Evolutionary conservation across 1,140 invertebrate species (phyloP), one percentile per base, ranked within the genome.

Genomic region (Caenorhabditis latens): DNA sequence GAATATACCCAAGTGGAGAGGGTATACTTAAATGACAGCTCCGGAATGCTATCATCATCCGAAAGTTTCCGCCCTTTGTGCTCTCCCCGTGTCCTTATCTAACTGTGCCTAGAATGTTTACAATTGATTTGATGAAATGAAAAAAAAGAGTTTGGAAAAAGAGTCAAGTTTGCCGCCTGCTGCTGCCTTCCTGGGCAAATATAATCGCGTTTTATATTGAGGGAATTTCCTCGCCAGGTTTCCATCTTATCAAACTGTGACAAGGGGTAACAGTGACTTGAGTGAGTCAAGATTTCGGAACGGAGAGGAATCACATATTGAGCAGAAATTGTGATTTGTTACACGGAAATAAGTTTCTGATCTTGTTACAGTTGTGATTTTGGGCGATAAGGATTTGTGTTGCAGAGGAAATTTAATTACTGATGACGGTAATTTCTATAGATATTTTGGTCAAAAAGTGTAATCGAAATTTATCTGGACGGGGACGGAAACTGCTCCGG

Each of bases 1-100:
- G 0, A 71, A 14, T 71, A 32, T 71, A 19, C 43, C 65, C 43
- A 71, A 71, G 5, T 9, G 16, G 5, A 71, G 8, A 48, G 4
- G 32, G 7, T 46, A 67, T 13, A 67, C 24, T 42, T 40, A 46
- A 71, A 71, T 71, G 65, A 71, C 42, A 71, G 42, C 65, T 71
- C 65, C 65, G 65, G 65, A 71, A 71, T 71, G 65, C 46, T 71
- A 71, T 48, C 43, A 48, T 46, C 65, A 46, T 71, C 42, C 43
- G 43, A 19, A 11, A 8, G 11, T 63, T 13, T 14, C 61, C 61
- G 61, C 61, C 61, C 61, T 63, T 63, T 63, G 61, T 46, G 65
- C 43, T 14, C 24, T 65, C 16, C 24, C 65, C 16, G 65, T 71
- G 16, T 42, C 40, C 42, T 71, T 71, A 71, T 71, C 65, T 46